phyloP scores from a whole-genome alignment of 2,113 vertebrate species.

The Anhinga anhinga region DNA sequence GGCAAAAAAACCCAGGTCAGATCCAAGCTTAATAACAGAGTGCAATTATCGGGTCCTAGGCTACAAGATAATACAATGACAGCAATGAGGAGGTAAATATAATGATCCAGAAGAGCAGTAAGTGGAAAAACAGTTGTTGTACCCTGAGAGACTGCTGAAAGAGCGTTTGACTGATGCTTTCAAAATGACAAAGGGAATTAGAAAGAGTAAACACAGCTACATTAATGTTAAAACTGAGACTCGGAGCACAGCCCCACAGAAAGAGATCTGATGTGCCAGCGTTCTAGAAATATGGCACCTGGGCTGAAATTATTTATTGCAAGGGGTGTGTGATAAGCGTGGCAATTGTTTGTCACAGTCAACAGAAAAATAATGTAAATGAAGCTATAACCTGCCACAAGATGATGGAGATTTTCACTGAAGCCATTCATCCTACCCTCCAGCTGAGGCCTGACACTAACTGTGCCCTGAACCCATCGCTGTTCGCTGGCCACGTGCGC shows the following conservation, averaged over 20 bases:
- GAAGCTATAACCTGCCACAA: neutral
- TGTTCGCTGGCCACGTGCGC: neutral
- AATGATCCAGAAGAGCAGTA: slow-evolving; percentile 16
- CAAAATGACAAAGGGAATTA: slow-evolving; percentile 35
- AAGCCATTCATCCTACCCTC: neutral
- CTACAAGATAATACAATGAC: neutral
- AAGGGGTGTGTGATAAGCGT: neutral
- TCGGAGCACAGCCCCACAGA: neutral
- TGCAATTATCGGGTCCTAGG: slow-evolving; percentile 3
- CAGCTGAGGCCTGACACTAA: neutral
- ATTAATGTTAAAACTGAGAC: neutral
- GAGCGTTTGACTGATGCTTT: slow-evolving; percentile 20
- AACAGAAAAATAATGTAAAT: neutral
- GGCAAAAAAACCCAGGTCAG: neutral
- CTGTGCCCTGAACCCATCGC: fast-evolving
- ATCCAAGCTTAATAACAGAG: neutral
- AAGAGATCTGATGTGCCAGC: neutral
- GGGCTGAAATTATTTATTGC: neutral
- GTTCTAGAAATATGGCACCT: neutral
- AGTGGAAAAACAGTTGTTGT: slow-evolving; percentile 37
- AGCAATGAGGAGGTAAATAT: slow-evolving; percentile 10
- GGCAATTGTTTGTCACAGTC: neutral
- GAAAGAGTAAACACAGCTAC: slow-evolving; percentile 16
- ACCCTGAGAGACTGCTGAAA: neutral
- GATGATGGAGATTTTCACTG: neutral